Conservation (phyloP, 2,888 invertebrate genomes). For the Bembecia ichneumoniformis region DNA sequence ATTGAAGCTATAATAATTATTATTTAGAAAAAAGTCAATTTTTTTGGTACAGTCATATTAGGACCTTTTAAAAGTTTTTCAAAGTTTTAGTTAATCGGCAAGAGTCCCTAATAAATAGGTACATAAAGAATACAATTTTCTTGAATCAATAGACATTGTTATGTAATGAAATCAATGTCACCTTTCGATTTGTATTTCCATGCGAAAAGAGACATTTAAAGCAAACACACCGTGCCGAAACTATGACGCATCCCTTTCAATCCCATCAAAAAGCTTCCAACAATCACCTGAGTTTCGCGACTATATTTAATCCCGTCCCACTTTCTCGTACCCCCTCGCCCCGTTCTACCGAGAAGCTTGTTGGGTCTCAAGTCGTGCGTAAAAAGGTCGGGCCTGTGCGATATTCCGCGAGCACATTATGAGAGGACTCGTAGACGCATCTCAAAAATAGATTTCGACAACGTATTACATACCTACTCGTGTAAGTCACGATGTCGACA, state of each 20-base stretch:
- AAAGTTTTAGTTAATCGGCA: too few relatives aligned
- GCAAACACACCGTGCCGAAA: background rate
- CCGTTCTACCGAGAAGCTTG: constrained; percentile 18
- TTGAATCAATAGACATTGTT: too few relatives aligned
- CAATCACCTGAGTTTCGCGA: constrained; percentile 17
- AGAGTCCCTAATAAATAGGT: too few relatives aligned
- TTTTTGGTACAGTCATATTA: too few relatives aligned
- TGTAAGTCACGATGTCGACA: background rate
- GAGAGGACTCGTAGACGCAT: constrained; percentile 7
- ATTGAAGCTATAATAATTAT: too few relatives aligned
- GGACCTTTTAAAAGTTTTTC: too few relatives aligned
- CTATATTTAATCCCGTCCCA: constrained; percentile 13
- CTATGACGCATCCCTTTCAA: background rate
- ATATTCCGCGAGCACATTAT: constrained; percentile 15
- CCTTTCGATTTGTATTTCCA: too few relatives aligned
- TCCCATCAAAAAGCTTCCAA: constrained; percentile 3
- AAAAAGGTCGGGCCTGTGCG: constrained; percentile 35
- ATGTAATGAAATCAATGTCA: too few relatives aligned
- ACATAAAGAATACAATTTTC: too few relatives aligned
- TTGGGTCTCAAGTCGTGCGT: constrained; percentile 42
- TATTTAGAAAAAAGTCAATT: too few relatives aligned
- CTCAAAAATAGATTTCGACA: constrained; percentile 15
- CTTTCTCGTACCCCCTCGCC: constrained; percentile 1
- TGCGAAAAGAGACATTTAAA: background rate
- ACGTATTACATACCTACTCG: background rate